These are phyloP conservation scores for Engystomops pustulosus DNA, from an alignment of 2,113 vertebrate species.

Conservation along the genomic window DNA sequence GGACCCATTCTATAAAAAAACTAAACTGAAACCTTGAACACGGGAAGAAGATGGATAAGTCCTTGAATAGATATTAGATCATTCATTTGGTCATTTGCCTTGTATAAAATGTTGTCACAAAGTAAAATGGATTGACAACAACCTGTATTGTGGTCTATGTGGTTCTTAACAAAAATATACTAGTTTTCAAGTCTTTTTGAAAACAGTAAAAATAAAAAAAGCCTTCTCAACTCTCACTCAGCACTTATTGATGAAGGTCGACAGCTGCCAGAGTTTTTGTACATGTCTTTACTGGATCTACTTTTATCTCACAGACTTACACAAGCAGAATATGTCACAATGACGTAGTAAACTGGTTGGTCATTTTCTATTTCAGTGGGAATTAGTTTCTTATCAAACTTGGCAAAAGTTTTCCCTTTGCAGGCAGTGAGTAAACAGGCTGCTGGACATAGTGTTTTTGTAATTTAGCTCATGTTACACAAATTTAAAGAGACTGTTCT, in stretches of 20 bases:
- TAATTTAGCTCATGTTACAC: background rate
- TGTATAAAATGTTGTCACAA: too few species aligned
- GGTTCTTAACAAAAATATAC: too few species aligned
- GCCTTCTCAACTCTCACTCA: slow-evolving; percentile 14
- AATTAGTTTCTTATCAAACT: slow-evolving; percentile 8
- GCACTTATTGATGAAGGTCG: background rate
- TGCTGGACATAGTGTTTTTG: slow-evolving; percentile 18
- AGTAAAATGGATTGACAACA: too few species aligned
- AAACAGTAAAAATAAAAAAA: background rate
- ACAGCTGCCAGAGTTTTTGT: slow-evolving; percentile 7
- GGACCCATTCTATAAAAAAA: too few species aligned
- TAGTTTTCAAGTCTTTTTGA: too few species aligned
- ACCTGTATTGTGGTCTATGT: too few species aligned
- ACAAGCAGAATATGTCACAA: background rate
- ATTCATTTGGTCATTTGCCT: too few species aligned
- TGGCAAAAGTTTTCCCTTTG: background rate
- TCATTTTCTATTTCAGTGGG: background rate
- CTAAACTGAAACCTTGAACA: too few species aligned
- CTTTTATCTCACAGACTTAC: background rate
- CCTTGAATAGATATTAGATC: too few species aligned
- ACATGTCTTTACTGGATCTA: background rate
- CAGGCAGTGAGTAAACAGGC: slow-evolving; percentile 5
- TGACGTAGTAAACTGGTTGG: background rate
- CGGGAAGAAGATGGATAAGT: too few species aligned
- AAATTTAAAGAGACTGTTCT: background rate